phyloP scores from a whole-genome alignment of 2,888 invertebrate species.

The Epinotia demarniana region DNA sequence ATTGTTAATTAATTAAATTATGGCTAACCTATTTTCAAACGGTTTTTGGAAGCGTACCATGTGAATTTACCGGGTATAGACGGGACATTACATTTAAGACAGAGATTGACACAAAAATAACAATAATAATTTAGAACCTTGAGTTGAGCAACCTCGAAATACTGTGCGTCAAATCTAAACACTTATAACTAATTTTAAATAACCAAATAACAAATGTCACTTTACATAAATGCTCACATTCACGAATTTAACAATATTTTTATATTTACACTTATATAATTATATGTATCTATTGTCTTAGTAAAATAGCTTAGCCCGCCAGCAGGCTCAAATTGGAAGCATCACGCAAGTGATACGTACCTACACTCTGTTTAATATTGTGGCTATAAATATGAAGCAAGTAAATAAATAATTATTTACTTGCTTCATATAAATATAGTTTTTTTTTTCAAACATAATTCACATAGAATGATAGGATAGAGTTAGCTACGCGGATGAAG shows the following conservation, averaged over 20 bases:
- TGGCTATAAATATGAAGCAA: background rate
- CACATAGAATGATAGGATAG: background rate
- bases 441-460: background rate
- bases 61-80: no score
- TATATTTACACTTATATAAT: constrained; percentile 16
- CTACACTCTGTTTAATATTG: background rate
- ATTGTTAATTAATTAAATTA: no score
- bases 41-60: no score
- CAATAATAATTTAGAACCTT: background rate
- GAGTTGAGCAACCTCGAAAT: constrained; percentile 39
- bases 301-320: constrained; percentile 18
- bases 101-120: background rate
- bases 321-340: constrained; percentile 27
- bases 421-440: background rate
- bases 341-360: background rate
- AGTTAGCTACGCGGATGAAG: background rate
- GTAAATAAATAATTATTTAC: background rate
- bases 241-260: constrained; percentile 6
- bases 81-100: no score
- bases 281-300: background rate
- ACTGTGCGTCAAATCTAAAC: constrained; percentile 33
- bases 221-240: constrained; percentile 14
- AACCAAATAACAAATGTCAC: background rate
- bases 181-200: background rate
- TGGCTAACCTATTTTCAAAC: no score